Base-by-base conservation (phyloP, 2,888 invertebrate genomes). In the Pristionchus entomophagus region DNA sequence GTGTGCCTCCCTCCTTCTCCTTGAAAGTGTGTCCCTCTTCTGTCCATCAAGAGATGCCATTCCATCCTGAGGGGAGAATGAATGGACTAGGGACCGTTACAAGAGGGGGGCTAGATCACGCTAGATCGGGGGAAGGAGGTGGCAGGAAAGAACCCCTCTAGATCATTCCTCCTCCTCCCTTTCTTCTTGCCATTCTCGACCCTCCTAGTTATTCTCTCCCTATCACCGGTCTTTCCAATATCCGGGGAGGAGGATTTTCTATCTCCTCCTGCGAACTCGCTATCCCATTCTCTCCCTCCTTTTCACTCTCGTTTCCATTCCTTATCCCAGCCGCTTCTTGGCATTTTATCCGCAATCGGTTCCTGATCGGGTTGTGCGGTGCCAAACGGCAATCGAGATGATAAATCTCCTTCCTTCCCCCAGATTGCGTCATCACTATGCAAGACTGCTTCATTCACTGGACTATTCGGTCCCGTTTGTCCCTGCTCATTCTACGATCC, bases 11-110 rank as follows among this genome's bases (percentile, higher is more conserved):
- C 78, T 26, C 53, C 41, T 81, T 62, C 49, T 51, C 85, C 83
- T 82, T 84, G 86, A 84, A 86, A 86, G 80, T 78, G 86, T 87
- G 86, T 73, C 81, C 19, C 41, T 56, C 88, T n/a, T n/a, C 38
- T 49, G 41, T 45, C 45, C 56, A 77, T 62, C 69, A 69, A 69
- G 35, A 35, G 19, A 69, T 69, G 69, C 38, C 69, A 69, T 69
- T 69, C 69, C 69, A 69, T 69, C 38, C 62, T 62, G 62, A 62
- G 62, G 29, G 19, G 29, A 6, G 65, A 65, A 35, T 29, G 17
- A n/a, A n/a, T n/a, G 32, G 69, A 17, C 51, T 45, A 29, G 12
- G n/a, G 78, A 78, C 45, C 78, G 45, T 51, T 51, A 78, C 51
- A 32, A 41, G 22, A 45, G 69, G 69, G 45, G 45, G 41, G 77